Evolutionary conservation across 2,888 invertebrate genomes (phyloP).

Genomic region (Callyntrura guangdongensis): DNA sequence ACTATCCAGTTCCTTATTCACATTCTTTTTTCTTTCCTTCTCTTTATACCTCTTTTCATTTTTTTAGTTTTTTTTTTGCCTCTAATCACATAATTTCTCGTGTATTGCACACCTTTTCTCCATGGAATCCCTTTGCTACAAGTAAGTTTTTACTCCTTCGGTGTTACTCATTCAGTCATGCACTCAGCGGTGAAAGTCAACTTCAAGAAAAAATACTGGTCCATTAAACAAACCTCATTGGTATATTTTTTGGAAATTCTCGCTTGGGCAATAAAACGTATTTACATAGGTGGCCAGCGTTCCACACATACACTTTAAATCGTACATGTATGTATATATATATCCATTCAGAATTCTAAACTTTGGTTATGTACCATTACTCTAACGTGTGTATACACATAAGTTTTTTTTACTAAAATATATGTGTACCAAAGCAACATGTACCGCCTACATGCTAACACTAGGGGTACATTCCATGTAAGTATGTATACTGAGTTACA

Average conservation of each 20-base stretch:
- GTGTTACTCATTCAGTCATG: background rate
- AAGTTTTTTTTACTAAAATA: too few species aligned
- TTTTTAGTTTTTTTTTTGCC: conserved; percentile 4
- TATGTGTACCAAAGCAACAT: too few species aligned
- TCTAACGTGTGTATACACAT: too few species aligned
- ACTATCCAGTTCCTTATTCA: conserved; percentile 30
- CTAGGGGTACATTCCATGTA: background rate
- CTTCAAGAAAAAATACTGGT: conserved; percentile 16
- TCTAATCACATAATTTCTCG: conserved; percentile 66
- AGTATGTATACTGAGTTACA: conserved; percentile 17
- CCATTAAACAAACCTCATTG: conserved; percentile 73
- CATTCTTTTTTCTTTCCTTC: conserved; percentile 16
- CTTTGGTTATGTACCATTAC: too few species aligned
- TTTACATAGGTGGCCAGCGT: conserved; percentile 4
- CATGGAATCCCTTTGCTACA: conserved; percentile 31
- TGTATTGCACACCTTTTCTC: conserved; percentile 56
- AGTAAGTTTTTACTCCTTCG: background rate
- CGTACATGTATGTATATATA: too few species aligned
- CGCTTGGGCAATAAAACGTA: conserved; percentile 51
- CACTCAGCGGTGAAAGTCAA: conserved; percentile 9
- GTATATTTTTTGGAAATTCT: conserved; percentile 24
- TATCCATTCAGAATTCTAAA: too few species aligned
- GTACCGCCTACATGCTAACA: too few species aligned
- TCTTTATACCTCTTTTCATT: background rate
- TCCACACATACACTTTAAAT: too few species aligned